A percentile compares a stretch with the other conserved stretches of the same genome.
Evolutionary conservation across 2,888 invertebrate genomes (phyloP).

Genomic region (Caprella mutica): DNA sequence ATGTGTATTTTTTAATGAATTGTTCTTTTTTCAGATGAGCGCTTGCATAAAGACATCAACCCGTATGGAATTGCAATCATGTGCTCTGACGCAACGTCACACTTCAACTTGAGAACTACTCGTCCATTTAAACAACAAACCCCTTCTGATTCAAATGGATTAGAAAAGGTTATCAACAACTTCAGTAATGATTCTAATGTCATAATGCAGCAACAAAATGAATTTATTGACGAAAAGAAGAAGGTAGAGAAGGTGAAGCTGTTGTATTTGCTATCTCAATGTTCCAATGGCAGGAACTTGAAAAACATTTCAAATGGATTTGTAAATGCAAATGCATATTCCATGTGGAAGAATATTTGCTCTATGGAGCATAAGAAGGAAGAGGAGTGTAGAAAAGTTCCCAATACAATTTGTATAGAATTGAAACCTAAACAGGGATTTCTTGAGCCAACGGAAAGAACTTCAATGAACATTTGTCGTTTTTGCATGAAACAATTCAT

Average conservation of each 20-base stretch:
- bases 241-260: too few species aligned
- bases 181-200: neutral
- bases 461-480: slow-evolving; percentile 4
- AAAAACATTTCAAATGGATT: too few species aligned
- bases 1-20: neutral
- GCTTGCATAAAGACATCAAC: slow-evolving; percentile 9
- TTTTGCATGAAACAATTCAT: slow-evolving; percentile 14
- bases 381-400: neutral
- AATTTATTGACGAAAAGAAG: neutral
- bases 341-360: too few species aligned
- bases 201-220: neutral
- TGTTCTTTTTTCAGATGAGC: slow-evolving; percentile 3
- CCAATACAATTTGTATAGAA: neutral
- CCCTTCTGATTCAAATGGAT: neutral
- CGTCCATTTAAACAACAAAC: neutral
- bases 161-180: neutral
- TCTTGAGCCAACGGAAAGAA: neutral
- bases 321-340: too few species aligned
- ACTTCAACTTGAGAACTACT: neutral
- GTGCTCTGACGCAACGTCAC: slow-evolving; percentile 6
- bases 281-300: too few species aligned
- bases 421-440: slow-evolving; percentile 15
- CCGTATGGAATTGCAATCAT: slow-evolving; percentile 13
- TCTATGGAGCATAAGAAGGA: too few species aligned
- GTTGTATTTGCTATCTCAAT: too few species aligned